A percentile compares a stretch with the other conserved stretches of the same genome.
Conservation (phyloP, 2,888 invertebrate species). For the Eutolmus rufibarbis region DNA sequence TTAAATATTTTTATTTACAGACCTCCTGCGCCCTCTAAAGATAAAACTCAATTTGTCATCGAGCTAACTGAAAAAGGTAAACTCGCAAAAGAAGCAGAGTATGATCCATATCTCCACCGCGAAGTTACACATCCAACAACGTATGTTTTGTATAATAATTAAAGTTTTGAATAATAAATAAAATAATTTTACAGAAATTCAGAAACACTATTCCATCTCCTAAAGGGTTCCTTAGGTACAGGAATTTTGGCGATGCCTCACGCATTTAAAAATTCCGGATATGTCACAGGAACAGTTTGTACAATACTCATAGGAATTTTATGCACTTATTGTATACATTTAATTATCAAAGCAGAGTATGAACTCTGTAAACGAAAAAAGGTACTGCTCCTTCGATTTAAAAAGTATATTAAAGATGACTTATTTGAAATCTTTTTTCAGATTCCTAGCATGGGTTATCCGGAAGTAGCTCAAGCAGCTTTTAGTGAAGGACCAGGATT, state of each 20-base stretch:
- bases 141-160: slow-evolving; percentile 61
- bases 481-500: slow-evolving; percentile 77
- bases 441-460: slow-evolving; percentile 77
- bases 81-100: slow-evolving; percentile 60
- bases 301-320: slow-evolving; percentile 85
- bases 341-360: slow-evolving; percentile 72
- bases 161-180: not conserved
- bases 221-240: slow-evolving; percentile 93
- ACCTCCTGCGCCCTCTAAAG: not conserved
- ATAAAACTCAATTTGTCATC: slow-evolving; percentile 51
- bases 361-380: slow-evolving; percentile 68
- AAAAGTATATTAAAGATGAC: not conserved
- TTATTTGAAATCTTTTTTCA: slow-evolving; percentile 41
- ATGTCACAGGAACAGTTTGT: slow-evolving; percentile 76
- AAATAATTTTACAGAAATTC: slow-evolving; percentile 70
- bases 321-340: slow-evolving; percentile 93
- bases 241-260: slow-evolving; percentile 88
- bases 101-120: slow-evolving; percentile 75
- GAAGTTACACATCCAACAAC: slow-evolving; percentile 74
- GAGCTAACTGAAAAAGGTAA: slow-evolving; percentile 60
- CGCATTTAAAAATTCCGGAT: slow-evolving; percentile 73
- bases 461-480: slow-evolving; percentile 80
- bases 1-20: not conserved
- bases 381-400: slow-evolving; percentile 50
- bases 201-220: slow-evolving; percentile 86